A percentile compares a stretch with the other conserved stretches of the same genome.
phyloP scores from a whole-genome alignment of 2,888 invertebrate genomes.

The Acanthosepion esculentum region DNA sequence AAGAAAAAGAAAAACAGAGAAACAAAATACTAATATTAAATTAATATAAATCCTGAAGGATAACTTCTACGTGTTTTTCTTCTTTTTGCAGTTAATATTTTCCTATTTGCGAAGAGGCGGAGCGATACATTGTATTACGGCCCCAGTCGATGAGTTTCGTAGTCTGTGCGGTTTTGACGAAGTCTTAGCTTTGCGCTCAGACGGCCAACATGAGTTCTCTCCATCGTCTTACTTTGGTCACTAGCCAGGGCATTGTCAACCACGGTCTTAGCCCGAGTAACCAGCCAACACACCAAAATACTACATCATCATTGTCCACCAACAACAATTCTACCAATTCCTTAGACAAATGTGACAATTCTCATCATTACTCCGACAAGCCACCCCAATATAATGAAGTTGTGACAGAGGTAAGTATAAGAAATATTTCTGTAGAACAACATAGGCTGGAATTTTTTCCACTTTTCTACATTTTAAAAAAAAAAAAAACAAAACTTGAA shows the following conservation, averaged over 20 bases:
- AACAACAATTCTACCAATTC: background rate
- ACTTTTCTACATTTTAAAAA: background rate
- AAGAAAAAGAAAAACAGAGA: background rate
- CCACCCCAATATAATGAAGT: background rate
- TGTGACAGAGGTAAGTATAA: conserved; percentile 41
- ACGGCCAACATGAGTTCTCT: background rate
- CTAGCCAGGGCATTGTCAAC: background rate
- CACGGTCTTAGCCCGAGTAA: background rate
- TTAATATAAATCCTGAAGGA: background rate
- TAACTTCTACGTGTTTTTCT: background rate
- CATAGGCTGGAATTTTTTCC: background rate
- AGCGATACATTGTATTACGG: background rate
- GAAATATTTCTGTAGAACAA: background rate
- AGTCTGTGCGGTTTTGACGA: background rate
- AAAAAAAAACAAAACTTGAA: background rate
- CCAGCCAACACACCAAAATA: background rate
- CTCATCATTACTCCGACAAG: background rate
- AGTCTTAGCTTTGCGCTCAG: background rate
- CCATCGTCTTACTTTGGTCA: background rate
- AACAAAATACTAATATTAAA: background rate
- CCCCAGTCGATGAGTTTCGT: background rate
- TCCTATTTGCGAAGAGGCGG: background rate
- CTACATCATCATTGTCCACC: background rate
- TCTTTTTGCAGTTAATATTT: background rate
- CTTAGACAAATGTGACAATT: background rate